A percentile compares a stretch with the other conserved stretches of the same genome.
Conservation (phyloP, 2,888 invertebrate species). For the Pycnomerus fuliginosus region DNA sequence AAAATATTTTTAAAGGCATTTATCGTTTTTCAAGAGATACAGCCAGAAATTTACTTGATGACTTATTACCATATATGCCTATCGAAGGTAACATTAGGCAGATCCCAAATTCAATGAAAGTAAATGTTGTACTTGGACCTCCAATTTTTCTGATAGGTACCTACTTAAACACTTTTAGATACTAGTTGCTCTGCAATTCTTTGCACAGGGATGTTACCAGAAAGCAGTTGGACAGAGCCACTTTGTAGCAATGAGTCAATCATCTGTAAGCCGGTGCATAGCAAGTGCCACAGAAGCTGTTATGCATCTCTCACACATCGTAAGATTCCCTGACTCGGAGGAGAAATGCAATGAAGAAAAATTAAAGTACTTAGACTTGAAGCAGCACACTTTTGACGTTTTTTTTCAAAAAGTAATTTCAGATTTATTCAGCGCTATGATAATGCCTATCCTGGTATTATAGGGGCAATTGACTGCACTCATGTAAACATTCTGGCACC, state of each 20-base stretch:
- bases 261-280: constrained; percentile 1
- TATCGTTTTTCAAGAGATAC: no score
- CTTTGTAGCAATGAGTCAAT: background rate
- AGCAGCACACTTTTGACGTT: background rate
- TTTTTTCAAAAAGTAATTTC: background rate
- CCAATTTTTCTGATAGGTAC: no score
- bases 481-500: background rate
- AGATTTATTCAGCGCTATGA: no score
- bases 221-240: background rate
- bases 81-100: no score
- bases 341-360: constrained; percentile 1
- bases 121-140: no score
- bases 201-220: constrained; percentile 1
- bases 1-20: no score
- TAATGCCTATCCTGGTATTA: background rate
- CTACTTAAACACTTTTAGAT: no score
- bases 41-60: no score
- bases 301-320: background rate
- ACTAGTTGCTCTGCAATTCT: background rate
- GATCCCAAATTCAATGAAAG: no score
- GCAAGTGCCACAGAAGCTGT: background rate
- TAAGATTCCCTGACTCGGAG: background rate
- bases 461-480: constrained; percentile 1
- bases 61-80: no score
- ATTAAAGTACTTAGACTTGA: background rate